A percentile compares a stretch with the other conserved stretches of the same genome.
phyloP scores from a whole-genome alignment of 1,140 invertebrate genomes.

The Bombyx mandarina region DNA sequence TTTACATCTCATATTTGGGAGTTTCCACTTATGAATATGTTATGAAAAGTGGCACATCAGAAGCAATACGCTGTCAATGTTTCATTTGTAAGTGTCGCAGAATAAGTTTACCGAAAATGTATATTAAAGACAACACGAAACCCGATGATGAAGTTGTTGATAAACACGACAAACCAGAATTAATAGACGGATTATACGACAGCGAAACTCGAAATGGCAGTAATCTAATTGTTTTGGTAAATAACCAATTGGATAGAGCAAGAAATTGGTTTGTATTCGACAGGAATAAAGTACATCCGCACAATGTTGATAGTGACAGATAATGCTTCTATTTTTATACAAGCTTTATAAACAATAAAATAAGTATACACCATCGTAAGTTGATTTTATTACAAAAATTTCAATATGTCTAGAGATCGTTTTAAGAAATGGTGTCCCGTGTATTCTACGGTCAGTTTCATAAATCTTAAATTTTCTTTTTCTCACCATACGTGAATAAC shows the following conservation, averaged over 20 bases:
- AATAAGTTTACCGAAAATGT: conserved; percentile 15
- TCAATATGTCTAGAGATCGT: too few species aligned
- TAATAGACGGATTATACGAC: background rate
- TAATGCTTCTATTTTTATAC: background rate
- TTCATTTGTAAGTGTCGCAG: conserved; percentile 11
- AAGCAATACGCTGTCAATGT: conserved; percentile 7
- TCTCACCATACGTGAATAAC: too few species aligned
- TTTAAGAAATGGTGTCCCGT: too few species aligned
- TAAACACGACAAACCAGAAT: conserved; percentile 9
- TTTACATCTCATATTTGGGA: conserved; percentile 87
- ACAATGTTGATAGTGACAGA: conserved; percentile 15
- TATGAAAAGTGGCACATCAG: conserved; percentile 15
- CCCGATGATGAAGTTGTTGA: background rate
- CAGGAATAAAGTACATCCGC: conserved; percentile 54
- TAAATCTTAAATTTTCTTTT: too few species aligned
- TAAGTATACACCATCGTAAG: too few species aligned
- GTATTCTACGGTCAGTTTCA: too few species aligned
- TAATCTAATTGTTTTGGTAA: conserved; percentile 41
- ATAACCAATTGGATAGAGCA: conserved; percentile 44
- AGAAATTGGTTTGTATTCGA: conserved; percentile 39
- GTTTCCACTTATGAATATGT: conserved; percentile 94
- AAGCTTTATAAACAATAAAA: too few species aligned
- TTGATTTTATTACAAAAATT: too few species aligned
- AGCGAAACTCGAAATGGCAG: conserved; percentile 24
- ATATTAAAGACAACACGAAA: conserved; percentile 14